phyloP scores from a whole-genome alignment of 2,797 vertebrate genomes.

The Myripristis jacobus region DNA sequence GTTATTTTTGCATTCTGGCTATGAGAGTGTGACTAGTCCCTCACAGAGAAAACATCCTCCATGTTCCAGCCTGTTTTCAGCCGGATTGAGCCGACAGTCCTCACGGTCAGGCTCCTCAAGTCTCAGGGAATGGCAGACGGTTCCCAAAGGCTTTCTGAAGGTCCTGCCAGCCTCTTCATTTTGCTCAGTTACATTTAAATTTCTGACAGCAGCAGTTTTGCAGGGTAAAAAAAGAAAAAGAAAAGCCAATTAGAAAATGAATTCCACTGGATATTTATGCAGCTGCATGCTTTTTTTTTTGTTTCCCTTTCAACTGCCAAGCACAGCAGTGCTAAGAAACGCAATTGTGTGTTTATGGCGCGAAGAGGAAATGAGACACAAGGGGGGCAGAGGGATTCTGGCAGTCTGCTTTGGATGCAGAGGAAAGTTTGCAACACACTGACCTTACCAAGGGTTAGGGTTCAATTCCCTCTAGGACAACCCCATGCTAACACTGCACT shows the following conservation, averaged over 20 bases:
- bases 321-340: conserved; percentile 14
- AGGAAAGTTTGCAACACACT: neutral
- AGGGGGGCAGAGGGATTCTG: conserved; percentile 11
- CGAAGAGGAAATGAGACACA: conserved; percentile 14
- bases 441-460: neutral
- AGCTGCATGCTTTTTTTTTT: conserved; percentile 59
- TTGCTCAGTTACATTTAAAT: conserved; percentile 55
- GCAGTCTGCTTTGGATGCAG: conserved; percentile 27
- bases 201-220: conserved; percentile 51
- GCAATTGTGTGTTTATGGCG: conserved; percentile 36
- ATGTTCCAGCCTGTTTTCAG: conserved; percentile 36
- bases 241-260: conserved; percentile 66
- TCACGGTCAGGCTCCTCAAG: conserved; percentile 35
- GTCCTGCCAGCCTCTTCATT: conserved; percentile 30
- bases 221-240: conserved; percentile 31
- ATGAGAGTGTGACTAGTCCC: no score
- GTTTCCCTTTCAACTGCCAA: conserved; percentile 29
- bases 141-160: conserved; percentile 37
- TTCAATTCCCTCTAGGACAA: neutral
- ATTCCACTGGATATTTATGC: conserved; percentile 70
- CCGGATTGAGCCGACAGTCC: conserved; percentile 14
- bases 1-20: no score
- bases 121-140: conserved; percentile 35
- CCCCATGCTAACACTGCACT: no score
- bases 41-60: neutral